Conservation (phyloP, 2,113 vertebrate genomes). For the Rutilus rutilus region DNA sequence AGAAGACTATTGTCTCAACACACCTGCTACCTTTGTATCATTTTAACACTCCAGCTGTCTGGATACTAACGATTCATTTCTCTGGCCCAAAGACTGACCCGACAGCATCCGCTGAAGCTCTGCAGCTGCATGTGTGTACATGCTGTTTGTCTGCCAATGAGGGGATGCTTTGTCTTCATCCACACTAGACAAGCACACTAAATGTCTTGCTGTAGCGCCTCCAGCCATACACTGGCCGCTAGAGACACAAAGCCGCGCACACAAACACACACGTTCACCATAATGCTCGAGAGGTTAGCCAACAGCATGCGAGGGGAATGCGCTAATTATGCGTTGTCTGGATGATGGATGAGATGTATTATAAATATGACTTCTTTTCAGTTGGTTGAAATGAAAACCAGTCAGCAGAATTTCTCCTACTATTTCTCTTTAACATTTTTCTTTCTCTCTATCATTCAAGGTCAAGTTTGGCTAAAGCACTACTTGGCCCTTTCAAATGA, state of each 20-base stretch:
- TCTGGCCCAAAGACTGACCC: conserved; percentile 19
- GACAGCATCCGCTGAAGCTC: not conserved
- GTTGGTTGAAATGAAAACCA: not conserved
- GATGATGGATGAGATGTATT: conserved; percentile 73
- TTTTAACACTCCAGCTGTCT: conserved; percentile 3
- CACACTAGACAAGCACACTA: conserved; percentile 9
- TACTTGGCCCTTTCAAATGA: not conserved
- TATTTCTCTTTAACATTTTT: conserved; percentile 1
- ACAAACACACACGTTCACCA: conserved; percentile 58
- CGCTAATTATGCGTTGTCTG: conserved; percentile 75
- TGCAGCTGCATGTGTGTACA: conserved; percentile 18
- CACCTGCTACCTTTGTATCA: conserved; percentile 19
- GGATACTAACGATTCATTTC: conserved; percentile 9
- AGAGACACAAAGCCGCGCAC: conserved; percentile 42
- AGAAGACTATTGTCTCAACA: conserved; percentile 9
- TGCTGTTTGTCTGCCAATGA: conserved; percentile 5
- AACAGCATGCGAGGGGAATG: conserved; percentile 72
- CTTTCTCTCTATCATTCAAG: conserved; percentile 18
- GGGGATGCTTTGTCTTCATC: conserved; percentile 27
- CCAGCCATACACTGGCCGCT: conserved; percentile 44
- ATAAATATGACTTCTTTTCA: conserved; percentile 61
- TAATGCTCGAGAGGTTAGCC: conserved; percentile 63
- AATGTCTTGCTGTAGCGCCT: conserved; percentile 28
- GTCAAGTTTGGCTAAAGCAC: conserved; percentile 8
- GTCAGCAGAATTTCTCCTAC: not conserved